Evolutionary conservation across 2,888 invertebrate species (phyloP).

Genomic region (Cheilosia vernalis): DNA sequence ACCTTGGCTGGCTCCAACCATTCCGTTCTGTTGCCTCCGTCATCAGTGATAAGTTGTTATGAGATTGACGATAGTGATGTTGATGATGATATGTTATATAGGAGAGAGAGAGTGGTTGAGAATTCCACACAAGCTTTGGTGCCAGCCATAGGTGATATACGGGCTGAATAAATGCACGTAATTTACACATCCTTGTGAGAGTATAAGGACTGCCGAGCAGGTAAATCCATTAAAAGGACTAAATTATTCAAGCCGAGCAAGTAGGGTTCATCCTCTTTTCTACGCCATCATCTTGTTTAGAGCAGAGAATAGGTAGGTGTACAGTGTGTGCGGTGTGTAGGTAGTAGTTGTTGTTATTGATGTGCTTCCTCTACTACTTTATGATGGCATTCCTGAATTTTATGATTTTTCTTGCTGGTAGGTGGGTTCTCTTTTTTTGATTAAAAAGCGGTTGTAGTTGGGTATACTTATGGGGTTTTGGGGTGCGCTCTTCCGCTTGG

Average conservation of each 20-base stretch:
- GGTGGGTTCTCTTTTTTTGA: not conserved
- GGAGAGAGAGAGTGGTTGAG: not conserved
- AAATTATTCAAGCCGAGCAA: constrained; percentile 51
- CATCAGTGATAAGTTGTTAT: constrained; percentile 42
- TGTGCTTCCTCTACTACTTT: constrained; percentile 1
- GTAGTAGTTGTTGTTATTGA: constrained; percentile 21
- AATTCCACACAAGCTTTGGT: constrained; percentile 9
- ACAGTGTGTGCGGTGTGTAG: not conserved
- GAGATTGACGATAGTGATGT: constrained; percentile 42
- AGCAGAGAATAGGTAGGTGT: not conserved
- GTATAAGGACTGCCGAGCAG: constrained; percentile 54
- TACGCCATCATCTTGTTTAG: constrained; percentile 38
- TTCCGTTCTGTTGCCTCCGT: constrained; percentile 10
- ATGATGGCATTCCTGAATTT: constrained; percentile 33
- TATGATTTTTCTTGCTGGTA: constrained; percentile 39
- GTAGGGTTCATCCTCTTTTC: constrained; percentile 48
- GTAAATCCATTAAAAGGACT: constrained; percentile 65
- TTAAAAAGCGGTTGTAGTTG: constrained; percentile 11
- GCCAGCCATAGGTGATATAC: constrained; percentile 39
- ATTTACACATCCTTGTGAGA: constrained; percentile 55
- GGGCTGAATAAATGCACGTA: constrained; percentile 66
- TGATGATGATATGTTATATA: constrained; percentile 13
- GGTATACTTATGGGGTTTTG: not conserved
- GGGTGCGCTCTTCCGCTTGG: constrained; percentile 21
- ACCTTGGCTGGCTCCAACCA: not conserved